phyloP scores from a whole-genome alignment of 1,140 invertebrate genomes.

The Drosophila orena region DNA sequence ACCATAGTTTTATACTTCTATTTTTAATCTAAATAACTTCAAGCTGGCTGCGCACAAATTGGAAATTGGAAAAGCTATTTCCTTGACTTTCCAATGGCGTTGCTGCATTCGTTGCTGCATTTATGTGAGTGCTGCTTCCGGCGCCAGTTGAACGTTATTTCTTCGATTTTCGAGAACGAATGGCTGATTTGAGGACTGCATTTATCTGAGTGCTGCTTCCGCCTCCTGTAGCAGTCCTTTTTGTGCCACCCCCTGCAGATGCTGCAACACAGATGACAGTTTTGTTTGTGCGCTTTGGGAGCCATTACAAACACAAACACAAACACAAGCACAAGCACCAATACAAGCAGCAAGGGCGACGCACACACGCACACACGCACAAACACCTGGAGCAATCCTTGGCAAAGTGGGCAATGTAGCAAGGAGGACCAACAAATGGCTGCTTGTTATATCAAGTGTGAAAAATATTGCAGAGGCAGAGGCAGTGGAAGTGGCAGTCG shows the following conservation, averaged over 20 bases:
- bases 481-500: background rate
- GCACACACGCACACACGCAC: conserved; percentile 13
- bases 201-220: conserved; percentile 26
- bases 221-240: background rate
- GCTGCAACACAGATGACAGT: conserved; percentile 55
- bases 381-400: conserved; percentile 33
- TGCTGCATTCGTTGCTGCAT: background rate
- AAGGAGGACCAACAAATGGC: conserved; percentile 53
- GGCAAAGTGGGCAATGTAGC: conserved; percentile 54
- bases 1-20: background rate
- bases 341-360: conserved; percentile 48
- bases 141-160: background rate
- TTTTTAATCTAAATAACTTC: background rate
- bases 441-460: conserved; percentile 71
- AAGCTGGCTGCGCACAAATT: too few species aligned
- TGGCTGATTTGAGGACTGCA: conserved; percentile 1
- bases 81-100: background rate
- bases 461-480: conserved; percentile 56
- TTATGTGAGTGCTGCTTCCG: conserved; percentile 11
- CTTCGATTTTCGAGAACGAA: background rate
- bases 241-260: background rate
- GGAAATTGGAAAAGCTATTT: background rate
- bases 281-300: conserved; percentile 69
- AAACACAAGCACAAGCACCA: conserved; percentile 33
- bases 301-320: conserved; percentile 64